Percentiles rank a stretch among this genome's conserved stretches.
Evolutionary conservation across 1,140 invertebrate genomes (phyloP).

Genomic region (Nylanderia fulva): DNA sequence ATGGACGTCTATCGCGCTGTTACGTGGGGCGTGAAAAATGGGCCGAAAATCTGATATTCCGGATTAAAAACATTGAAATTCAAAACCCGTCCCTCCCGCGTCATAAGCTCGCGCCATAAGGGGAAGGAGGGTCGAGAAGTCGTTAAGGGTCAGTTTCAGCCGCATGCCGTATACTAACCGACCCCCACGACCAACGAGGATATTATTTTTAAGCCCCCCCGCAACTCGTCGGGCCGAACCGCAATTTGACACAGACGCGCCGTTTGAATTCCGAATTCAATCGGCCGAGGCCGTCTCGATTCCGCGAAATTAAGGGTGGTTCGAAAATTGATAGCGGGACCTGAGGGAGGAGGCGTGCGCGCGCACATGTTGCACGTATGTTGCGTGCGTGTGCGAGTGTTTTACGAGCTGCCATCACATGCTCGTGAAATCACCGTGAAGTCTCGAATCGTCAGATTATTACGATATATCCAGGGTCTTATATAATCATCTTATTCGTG

Average conservation of each 20-base stretch:
- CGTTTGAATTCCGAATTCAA: constrained; percentile 84
- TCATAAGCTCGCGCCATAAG: constrained; percentile 38
- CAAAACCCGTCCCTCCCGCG: constrained; percentile 83
- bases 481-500: constrained; percentile 32
- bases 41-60: constrained; percentile 86
- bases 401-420: constrained; percentile 45
- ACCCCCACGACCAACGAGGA: constrained; percentile 70
- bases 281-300: constrained; percentile 73
- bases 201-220: constrained; percentile 84
- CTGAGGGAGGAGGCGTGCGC: neutral
- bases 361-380: neutral
- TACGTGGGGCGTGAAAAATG: constrained; percentile 84
- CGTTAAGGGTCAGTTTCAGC: constrained; percentile 86
- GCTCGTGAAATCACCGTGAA: constrained; percentile 48
- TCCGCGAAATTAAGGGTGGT: constrained; percentile 79
- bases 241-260: constrained; percentile 84
- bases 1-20: constrained; percentile 64
- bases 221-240: constrained; percentile 66
- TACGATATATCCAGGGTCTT: constrained; percentile 43
- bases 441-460: constrained; percentile 42
- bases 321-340: constrained; percentile 71
- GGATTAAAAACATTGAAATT: constrained; percentile 87
- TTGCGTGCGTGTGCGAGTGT: constrained; percentile 1
- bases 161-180: constrained; percentile 46
- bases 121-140: constrained; percentile 79